Evolutionary conservation across 2,888 invertebrate genomes (phyloP), one percentile per base, ranked within the genome.

Genomic region (Norana najaformis): DNA sequence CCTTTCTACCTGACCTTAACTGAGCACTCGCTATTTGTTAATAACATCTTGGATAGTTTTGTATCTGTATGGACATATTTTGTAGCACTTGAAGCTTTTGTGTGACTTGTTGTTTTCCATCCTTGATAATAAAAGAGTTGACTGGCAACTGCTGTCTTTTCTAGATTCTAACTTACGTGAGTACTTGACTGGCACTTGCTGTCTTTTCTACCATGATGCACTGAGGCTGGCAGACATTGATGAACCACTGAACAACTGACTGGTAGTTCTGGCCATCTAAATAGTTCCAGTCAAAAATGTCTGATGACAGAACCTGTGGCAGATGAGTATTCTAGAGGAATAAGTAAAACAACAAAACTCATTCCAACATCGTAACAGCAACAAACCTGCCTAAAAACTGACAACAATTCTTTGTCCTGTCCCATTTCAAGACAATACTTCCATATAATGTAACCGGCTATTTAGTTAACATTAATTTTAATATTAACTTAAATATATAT

Each of bases 221-320:
- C 89, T 96, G 95, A 0, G 97, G 96, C 94, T 97, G 97, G 93
- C 96, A 96, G 91, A 96, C 96, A 95, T 96, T 96, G 18, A 97
- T 96, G 92, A 97, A 96, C 97, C 97, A 97, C 94, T 96, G 96
- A 92, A 97, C 95, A 69, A 97, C 96, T 90, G 96, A 96, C 93
- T 97, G 96, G 93, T 96, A 96, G 53, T 92, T 93, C 47, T 92
- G 92, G 13, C 92, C 92, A 23, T 93, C 93, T 89, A 94, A 89
- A 89, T 92, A 91, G 37, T 92, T 91, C 94, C 94, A 94, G 91
- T 93, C 92, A 90, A 93, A 93, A 20, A 53, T 92, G 91, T 93
- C 93, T 0, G 88, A 88, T 18, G 85, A 39, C 88, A 90, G 88
- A 41, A 90, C 38, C 34, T 34, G 38, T 20, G 37, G 38, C 35